Conservation (phyloP, 2,888 invertebrate species). For the Rotaria socialis region DNA sequence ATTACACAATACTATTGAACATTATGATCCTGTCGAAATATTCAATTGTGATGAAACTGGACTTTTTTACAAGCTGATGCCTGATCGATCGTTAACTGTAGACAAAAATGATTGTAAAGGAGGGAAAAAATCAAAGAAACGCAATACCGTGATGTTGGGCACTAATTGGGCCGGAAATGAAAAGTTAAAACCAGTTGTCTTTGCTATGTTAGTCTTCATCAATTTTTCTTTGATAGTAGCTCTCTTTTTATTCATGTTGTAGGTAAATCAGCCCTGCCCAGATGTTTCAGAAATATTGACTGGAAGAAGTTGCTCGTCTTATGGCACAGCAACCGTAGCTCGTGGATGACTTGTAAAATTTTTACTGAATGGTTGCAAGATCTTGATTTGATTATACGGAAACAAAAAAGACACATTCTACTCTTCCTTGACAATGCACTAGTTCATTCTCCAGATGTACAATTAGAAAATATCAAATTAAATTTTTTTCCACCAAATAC, state of each 20-base stretch:
- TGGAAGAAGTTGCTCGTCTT: not conserved
- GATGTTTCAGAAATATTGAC: not conserved
- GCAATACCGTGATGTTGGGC: not conserved
- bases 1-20: not conserved
- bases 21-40: slow-evolving; percentile 32
- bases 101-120: not conserved
- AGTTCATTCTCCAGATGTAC: not conserved
- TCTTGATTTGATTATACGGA: not conserved
- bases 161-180: not conserved
- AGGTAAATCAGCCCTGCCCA: not conserved
- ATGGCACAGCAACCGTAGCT: not conserved
- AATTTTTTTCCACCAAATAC: slow-evolving; percentile 32
- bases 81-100: too few relatives aligned
- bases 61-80: not conserved
- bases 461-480: slow-evolving; percentile 12
- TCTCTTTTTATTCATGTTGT: not conserved
- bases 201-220: not conserved
- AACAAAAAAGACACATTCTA: not conserved
- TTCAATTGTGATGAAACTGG: not conserved
- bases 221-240: not conserved
- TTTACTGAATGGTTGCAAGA: slow-evolving; percentile 45
- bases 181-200: not conserved
- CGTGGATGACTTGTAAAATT: not conserved
- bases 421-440: not conserved
- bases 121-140: not conserved